Evolutionary conservation across 2,888 invertebrate genomes (phyloP).

Genomic region (Cybosia mesomella): DNA sequence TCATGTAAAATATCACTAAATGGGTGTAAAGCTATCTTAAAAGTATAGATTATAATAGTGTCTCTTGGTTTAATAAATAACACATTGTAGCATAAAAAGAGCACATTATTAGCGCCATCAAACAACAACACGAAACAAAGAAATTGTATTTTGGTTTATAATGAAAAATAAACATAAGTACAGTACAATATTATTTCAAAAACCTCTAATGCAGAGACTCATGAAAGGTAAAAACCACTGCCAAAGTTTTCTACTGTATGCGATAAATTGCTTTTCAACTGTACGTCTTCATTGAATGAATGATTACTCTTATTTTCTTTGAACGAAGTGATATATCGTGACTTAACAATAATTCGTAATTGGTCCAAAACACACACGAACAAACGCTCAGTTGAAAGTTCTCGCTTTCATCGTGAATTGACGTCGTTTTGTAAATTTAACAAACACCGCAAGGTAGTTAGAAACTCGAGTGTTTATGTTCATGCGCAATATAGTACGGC

Average conservation of each 20-base stretch:
- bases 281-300: neutral
- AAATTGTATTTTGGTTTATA: too few relatives aligned
- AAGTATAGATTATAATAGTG: neutral
- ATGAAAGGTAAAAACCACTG: neutral
- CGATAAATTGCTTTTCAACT: neutral
- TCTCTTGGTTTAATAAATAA: neutral
- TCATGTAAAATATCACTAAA: too few relatives aligned
- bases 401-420: constrained; percentile 41
- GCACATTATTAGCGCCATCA: too few relatives aligned
- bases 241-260: neutral
- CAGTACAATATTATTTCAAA: neutral
- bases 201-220: neutral
- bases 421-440: constrained; percentile 51
- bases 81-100: too few relatives aligned
- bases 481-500: constrained; percentile 32
- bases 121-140: too few relatives aligned
- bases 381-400: constrained; percentile 38
- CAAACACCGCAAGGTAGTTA: constrained; percentile 46
- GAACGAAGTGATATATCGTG: constrained; percentile 14
- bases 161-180: neutral
- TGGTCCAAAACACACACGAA: constrained; percentile 23
- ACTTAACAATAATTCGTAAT: constrained; percentile 26
- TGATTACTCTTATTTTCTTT: constrained; percentile 23
- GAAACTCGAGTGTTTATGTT: constrained; percentile 36
- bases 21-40: neutral